These are phyloP conservation scores for Mesembrinibis cayennensis DNA, from an alignment of 2,113 vertebrate genomes.

Conservation along the genomic window DNA sequence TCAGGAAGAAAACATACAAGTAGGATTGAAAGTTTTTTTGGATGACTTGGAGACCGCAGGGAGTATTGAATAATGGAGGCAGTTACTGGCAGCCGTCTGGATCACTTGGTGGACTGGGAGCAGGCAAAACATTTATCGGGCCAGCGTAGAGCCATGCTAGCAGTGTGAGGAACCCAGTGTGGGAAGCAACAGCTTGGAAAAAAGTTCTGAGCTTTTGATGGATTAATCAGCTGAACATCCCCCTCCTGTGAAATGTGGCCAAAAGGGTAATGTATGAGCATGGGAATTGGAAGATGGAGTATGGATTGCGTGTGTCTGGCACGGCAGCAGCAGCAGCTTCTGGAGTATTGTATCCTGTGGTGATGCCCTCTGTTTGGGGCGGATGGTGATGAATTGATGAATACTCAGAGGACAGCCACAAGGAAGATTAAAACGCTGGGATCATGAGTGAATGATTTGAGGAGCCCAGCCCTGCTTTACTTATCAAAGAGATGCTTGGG, in stretches of 20 bases:
- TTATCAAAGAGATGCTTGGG: constrained; percentile 14
- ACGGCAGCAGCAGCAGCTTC: background rate
- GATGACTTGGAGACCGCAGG: background rate
- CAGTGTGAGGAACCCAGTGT: background rate
- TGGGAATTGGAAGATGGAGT: constrained; percentile 26
- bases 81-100: background rate
- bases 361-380: constrained; percentile 25
- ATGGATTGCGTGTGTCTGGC: background rate
- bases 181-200: constrained; percentile 42
- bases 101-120: constrained; percentile 7
- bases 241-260: constrained; percentile 16
- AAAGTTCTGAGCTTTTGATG: constrained; percentile 43
- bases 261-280: constrained; percentile 33
- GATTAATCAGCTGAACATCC: constrained; percentile 33
- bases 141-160: background rate
- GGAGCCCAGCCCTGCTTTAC: constrained; percentile 10
- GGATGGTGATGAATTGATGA: constrained; percentile 27
- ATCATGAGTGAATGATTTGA: constrained; percentile 17
- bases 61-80: background rate
- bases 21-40: background rate
- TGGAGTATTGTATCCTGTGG: constrained; percentile 4
- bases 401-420: background rate
- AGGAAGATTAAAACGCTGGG: background rate
- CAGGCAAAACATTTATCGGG: background rate
- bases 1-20: background rate